phyloP scores from a whole-genome alignment of 2,113 vertebrate species.

The Albula goreensis region DNA sequence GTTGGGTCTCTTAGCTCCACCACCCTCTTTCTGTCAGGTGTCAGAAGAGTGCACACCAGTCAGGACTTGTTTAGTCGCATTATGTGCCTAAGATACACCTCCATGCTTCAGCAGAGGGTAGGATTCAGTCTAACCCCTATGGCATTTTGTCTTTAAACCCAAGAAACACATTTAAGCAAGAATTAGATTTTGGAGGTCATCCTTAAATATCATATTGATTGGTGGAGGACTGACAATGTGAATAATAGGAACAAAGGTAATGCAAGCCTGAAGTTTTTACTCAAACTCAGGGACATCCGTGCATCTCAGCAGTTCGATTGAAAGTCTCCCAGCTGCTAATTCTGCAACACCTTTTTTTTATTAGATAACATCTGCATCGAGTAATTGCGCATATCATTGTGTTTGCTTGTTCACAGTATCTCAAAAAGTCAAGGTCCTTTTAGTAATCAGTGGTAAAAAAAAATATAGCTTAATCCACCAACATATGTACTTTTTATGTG shows the following conservation, averaged over 20 bases:
- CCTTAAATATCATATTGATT: too few species aligned
- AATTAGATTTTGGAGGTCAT: background rate
- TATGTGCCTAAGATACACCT: background rate
- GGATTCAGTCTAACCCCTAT: background rate
- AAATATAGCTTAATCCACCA: too few species aligned
- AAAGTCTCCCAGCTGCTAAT: background rate
- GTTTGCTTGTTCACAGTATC: background rate
- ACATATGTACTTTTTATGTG: too few species aligned
- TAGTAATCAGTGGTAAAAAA: too few species aligned
- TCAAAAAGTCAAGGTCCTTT: too few species aligned
- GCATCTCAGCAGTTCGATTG: background rate
- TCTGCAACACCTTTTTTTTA: background rate
- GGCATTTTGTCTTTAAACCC: background rate
- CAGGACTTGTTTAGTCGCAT: too few species aligned
- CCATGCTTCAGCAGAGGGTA: background rate
- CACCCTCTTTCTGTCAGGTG: too few species aligned
- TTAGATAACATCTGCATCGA: background rate
- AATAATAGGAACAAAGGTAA: too few species aligned
- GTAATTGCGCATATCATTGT: background rate
- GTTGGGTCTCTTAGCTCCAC: too few species aligned
- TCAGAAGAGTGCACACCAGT: background rate
- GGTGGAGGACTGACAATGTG: too few species aligned
- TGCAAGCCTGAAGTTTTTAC: background rate
- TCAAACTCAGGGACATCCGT: background rate
- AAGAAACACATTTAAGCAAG: background rate